Base-by-base conservation (phyloP, 1,140 invertebrate genomes). In the Cardiocondyla obscurior region DNA sequence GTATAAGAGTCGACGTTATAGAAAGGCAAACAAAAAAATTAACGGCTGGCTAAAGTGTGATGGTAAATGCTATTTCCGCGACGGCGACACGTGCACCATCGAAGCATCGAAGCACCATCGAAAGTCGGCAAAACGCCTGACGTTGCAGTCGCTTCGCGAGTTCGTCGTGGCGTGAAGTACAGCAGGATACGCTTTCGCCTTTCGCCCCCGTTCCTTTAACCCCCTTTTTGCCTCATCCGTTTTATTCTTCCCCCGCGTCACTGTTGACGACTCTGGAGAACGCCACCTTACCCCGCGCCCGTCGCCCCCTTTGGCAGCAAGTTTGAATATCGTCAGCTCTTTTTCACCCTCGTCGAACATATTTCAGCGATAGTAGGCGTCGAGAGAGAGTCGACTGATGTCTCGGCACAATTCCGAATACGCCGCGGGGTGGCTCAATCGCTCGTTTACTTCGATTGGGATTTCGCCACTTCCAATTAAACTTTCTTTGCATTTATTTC, bases 321-420 rank as follows among this genome's bases (percentile, higher is more conserved):
- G 79, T 90, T 89, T 90, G 85, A 90, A 90, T 90, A 91, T 90
- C 87, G 87, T 91, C 85, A 90, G 88, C 88, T 87, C 87, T 91
- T 90, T 91, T 91, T 90, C 87, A 90, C 88, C 90, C 88, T 85
- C 83, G 87, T 90, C 89, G 88, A 90, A 90, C 89, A 90, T 85
- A 90, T 90, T 89, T 90, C 86, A 88, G 84, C 86, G 82, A 65
- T 84, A 87, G 89, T 88, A 89, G 76, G 83, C 83, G 65, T 81
- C 57, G 81, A 89, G 88, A 77, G 83, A 76, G 62, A 72, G 69
- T 81, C 83, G 87, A 82, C 67, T 81, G 83, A 87, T 88, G 86
- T 55, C 57, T 84, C 83, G 55, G 74, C 65, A 84, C 84, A 74
- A 84, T 88, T 72, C 87, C 77, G 70, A 88, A 88, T 88, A 82